Conservation (phyloP, 1,140 invertebrate genomes). For the Lineus longissimus region DNA sequence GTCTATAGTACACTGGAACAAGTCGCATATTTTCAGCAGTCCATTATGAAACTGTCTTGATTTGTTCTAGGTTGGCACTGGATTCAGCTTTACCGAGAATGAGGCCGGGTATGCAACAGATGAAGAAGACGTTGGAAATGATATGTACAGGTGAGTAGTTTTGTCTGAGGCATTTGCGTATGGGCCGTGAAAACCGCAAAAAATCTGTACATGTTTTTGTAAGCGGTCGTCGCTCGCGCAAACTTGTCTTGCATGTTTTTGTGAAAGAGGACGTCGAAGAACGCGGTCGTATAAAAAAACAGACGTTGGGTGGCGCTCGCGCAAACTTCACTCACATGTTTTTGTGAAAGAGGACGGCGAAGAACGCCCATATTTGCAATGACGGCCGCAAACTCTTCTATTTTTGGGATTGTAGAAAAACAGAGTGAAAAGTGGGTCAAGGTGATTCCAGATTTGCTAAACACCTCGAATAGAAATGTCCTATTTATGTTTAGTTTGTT, state of each 20-base stretch:
- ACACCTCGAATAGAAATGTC: too few species aligned
- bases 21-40: slow-evolving; percentile 5
- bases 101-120: slow-evolving; percentile 47
- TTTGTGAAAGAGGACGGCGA: background rate
- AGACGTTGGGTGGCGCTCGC: too few species aligned
- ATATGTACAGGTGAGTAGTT: slow-evolving; percentile 51
- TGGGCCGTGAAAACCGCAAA: too few species aligned
- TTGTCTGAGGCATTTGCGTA: background rate
- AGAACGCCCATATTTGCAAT: background rate
- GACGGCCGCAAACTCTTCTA: background rate
- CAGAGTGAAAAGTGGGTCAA: too few species aligned
- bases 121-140: slow-evolving; percentile 52
- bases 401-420: background rate
- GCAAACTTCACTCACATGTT: background rate
- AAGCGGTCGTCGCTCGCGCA: too few species aligned
- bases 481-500: too few species aligned
- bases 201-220: too few species aligned
- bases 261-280: too few species aligned
- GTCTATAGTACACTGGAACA: too few species aligned
- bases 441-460: too few species aligned
- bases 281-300: too few species aligned
- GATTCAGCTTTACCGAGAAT: slow-evolving; percentile 46
- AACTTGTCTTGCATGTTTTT: too few species aligned
- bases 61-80: slow-evolving; percentile 39
- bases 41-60: slow-evolving; percentile 8